A percentile compares a stretch with the other conserved stretches of the same genome.
phyloP scores from a whole-genome alignment of 2,888 invertebrate species.

The Oligia latruncula region DNA sequence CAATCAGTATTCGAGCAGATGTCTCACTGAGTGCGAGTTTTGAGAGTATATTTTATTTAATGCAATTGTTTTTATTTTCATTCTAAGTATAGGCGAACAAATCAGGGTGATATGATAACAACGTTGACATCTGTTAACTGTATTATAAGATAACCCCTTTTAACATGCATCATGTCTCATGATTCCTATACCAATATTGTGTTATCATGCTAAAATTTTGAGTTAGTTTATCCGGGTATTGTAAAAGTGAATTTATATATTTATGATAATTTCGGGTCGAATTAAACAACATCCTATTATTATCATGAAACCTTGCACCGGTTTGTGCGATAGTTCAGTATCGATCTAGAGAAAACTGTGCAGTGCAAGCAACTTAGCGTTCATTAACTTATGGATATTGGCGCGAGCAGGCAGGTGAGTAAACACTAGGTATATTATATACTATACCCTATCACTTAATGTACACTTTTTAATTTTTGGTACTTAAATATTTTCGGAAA shows the following conservation, averaged over 20 bases:
- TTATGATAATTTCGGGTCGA: background rate
- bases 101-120: conserved; percentile 4
- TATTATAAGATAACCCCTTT: background rate
- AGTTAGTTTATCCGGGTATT: background rate
- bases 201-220: background rate
- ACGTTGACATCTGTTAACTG: background rate
- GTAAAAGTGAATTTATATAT: background rate
- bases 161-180: background rate
- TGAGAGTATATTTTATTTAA: background rate
- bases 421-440: background rate
- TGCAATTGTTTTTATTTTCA: background rate
- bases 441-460: background rate
- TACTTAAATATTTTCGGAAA: background rate
- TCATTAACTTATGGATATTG: conserved; percentile 16
- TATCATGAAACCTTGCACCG: conserved; percentile 10
- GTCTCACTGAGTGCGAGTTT: conserved; percentile 12
- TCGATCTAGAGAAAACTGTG: conserved; percentile 16
- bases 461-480: background rate
- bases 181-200: background rate
- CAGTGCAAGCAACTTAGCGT: background rate
- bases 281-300: background rate
- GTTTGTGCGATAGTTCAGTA: background rate
- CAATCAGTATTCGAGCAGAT: conserved; percentile 39
- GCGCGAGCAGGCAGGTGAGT: conserved; percentile 21
- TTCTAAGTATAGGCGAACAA: background rate